Conservation (phyloP, 2,888 invertebrate species). For the Spisula solida region DNA sequence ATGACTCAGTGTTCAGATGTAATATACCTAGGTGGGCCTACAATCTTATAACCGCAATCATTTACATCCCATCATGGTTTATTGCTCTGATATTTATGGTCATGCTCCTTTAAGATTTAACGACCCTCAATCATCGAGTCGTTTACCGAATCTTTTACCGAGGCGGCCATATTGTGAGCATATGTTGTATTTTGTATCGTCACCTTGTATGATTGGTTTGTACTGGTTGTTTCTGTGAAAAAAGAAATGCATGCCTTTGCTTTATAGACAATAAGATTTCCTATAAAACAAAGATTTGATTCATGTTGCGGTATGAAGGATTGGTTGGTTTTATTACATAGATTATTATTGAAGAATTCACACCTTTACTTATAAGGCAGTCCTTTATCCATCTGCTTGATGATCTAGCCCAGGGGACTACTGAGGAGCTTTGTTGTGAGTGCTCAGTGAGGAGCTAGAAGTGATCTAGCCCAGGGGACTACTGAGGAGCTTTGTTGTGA, state of each 20-base stretch:
- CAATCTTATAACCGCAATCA: not conserved
- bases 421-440: too few relatives aligned
- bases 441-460: too few relatives aligned
- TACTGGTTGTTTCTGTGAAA: not conserved
- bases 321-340: not conserved
- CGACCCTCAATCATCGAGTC: not conserved
- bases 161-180: not conserved
- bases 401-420: not conserved
- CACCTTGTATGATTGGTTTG: not conserved
- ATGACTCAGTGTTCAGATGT: constrained; percentile 3
- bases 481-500: too few relatives aligned
- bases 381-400: not conserved
- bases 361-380: not conserved
- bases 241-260: not conserved
- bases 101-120: constrained; percentile 8
- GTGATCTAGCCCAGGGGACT: not conserved
- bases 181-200: not conserved
- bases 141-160: too few relatives aligned
- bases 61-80: not conserved
- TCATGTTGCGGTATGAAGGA: not conserved
- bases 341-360: not conserved
- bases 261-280: not conserved
- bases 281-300: not conserved
- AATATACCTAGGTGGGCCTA: constrained; percentile 1
- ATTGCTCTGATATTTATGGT: not conserved